Evolutionary conservation across 2,113 vertebrate species (phyloP).

Genomic region (Pogona vitticeps): DNA sequence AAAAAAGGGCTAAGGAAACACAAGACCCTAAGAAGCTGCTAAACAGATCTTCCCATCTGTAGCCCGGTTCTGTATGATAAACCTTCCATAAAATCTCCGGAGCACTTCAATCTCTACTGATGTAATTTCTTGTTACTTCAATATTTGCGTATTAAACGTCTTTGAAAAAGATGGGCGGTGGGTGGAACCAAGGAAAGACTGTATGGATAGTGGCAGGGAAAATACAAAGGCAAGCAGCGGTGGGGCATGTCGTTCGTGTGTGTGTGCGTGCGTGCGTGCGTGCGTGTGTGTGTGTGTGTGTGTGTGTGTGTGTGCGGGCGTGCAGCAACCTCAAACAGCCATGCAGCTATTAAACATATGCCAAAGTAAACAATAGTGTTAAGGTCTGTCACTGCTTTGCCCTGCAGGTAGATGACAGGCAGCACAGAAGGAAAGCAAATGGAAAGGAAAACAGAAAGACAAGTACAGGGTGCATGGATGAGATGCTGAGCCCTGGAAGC

Average conservation of each 20-base stretch:
- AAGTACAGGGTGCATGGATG: slow-evolving; percentile 70
- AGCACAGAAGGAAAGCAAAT: slow-evolving; percentile 74
- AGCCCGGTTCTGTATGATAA: slow-evolving; percentile 68
- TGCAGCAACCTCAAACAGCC: slow-evolving; percentile 60
- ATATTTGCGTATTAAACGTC: slow-evolving; percentile 72
- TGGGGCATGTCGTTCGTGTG: background rate
- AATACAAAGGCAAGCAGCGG: slow-evolving; percentile 63
- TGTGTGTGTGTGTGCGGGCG: background rate
- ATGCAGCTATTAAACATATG: slow-evolving; percentile 77
- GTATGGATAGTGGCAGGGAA: slow-evolving; percentile 51
- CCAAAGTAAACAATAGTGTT: slow-evolving; percentile 79
- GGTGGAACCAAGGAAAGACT: background rate
- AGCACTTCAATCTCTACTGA: slow-evolving; percentile 60
- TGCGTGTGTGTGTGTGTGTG: background rate
- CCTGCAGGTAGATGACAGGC: slow-evolving; percentile 80
- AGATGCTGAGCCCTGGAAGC: slow-evolving; percentile 72
- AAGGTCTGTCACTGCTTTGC: slow-evolving; percentile 72
- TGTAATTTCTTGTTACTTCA: slow-evolving; percentile 71
- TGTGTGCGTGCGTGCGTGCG: background rate
- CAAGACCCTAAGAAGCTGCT: slow-evolving; percentile 72
- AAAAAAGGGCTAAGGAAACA: slow-evolving; percentile 70
- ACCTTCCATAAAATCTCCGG: slow-evolving; percentile 69
- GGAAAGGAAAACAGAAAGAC: slow-evolving; percentile 73
- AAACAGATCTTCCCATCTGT: slow-evolving; percentile 68
- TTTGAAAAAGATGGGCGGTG: slow-evolving; percentile 65